Evolutionary conservation across 2,888 invertebrate genomes (phyloP).

Genomic region (Malacosoma neustria): DNA sequence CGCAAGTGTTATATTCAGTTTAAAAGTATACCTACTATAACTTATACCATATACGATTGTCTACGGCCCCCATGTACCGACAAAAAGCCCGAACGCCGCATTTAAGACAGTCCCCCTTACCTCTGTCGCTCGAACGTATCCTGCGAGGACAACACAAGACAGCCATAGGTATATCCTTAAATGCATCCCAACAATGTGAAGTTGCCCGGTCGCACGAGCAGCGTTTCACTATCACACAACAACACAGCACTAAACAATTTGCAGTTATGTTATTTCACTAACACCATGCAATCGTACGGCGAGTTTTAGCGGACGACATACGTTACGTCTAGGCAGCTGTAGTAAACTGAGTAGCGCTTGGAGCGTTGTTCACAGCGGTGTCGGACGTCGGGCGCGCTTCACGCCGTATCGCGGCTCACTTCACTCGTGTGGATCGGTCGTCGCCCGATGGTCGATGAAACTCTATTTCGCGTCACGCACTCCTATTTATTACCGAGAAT

Average conservation of each 20-base stretch:
- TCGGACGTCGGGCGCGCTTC: constrained; percentile 39
- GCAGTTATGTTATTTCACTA: constrained; percentile 68
- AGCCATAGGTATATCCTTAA: constrained; percentile 84
- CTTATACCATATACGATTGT: constrained; percentile 19
- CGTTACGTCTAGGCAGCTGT: constrained; percentile 42
- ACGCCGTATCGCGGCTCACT: constrained; percentile 39
- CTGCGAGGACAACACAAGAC: constrained; percentile 82
- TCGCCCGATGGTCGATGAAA: constrained; percentile 60
- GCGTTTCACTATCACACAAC: constrained; percentile 54
- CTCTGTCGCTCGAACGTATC: constrained; percentile 84
- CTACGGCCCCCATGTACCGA: constrained; percentile 26
- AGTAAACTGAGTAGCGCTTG: constrained; percentile 67
- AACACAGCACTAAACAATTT: constrained; percentile 64
- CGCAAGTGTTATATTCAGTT: constrained; percentile 49
- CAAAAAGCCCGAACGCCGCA: constrained; percentile 65
- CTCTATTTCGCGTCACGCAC: constrained; percentile 59
- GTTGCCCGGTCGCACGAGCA: constrained; percentile 52
- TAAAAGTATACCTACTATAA: constrained; percentile 17
- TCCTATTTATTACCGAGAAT: constrained; percentile 48
- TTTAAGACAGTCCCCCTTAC: constrained; percentile 77
- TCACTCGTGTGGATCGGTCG: constrained; percentile 46
- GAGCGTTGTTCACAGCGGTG: constrained; percentile 46
- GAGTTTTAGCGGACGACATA: constrained; percentile 53
- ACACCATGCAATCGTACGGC: constrained; percentile 62
- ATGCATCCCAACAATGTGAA: constrained; percentile 79